Conservation (phyloP, 1,140 invertebrate species). For the Meteorus sp. region DNA sequence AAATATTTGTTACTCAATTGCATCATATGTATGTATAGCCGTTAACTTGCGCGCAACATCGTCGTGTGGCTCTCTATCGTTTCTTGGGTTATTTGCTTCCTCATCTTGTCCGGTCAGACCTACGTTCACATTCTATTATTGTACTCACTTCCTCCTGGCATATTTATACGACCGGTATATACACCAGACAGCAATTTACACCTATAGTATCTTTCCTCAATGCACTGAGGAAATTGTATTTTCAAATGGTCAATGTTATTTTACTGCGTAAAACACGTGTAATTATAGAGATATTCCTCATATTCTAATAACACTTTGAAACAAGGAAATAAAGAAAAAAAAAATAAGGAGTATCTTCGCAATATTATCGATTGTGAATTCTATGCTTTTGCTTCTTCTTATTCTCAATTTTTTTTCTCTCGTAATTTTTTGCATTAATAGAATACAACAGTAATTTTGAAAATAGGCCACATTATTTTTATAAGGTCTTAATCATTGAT, state of each 20-base stretch:
- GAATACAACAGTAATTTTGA: too few species aligned
- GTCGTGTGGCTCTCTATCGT: slow-evolving; percentile 20
- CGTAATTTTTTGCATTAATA: too few species aligned
- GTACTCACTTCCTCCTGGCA: slow-evolving; percentile 48
- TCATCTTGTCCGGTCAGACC: slow-evolving; percentile 34
- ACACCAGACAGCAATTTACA: slow-evolving; percentile 25
- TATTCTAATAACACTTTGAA: too few species aligned
- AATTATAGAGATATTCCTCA: too few species aligned
- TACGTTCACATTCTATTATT: slow-evolving; percentile 47
- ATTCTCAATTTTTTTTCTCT: too few species aligned
- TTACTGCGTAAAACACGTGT: background rate
- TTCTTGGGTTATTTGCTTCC: slow-evolving; percentile 4
- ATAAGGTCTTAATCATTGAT: too few species aligned
- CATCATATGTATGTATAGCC: background rate
- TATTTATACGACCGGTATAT: slow-evolving; percentile 43
- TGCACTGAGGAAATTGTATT: background rate
- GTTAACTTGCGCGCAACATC: too few species aligned
- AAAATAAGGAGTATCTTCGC: too few species aligned
- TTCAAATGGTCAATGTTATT: background rate
- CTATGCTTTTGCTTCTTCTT: too few species aligned
- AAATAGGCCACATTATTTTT: too few species aligned
- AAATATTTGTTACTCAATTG: background rate
- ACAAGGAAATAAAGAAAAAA: too few species aligned
- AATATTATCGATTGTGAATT: too few species aligned
- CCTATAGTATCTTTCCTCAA: slow-evolving; percentile 15